Evolutionary conservation across 2,113 vertebrate genomes (phyloP).

Genomic region (Poeciliopsis occidentalis): DNA sequence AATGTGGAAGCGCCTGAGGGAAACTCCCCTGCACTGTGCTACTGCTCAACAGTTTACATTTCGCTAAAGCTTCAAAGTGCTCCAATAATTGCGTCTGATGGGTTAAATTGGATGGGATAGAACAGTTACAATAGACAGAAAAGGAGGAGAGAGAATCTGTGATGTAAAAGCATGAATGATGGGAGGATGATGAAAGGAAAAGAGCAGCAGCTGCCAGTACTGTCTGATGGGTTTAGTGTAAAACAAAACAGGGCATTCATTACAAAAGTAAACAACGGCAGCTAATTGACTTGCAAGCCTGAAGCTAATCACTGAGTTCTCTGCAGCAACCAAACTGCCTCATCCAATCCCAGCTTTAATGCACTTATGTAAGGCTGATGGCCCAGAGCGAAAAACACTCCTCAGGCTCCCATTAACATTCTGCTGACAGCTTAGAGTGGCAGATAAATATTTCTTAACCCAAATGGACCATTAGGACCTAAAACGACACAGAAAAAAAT

Average conservation of each 20-base stretch:
- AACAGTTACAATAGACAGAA: neutral
- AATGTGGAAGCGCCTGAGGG: slow-evolving; percentile 21
- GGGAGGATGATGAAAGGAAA: slow-evolving; percentile 11
- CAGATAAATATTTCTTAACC: neutral
- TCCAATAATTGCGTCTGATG: neutral
- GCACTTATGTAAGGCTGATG: slow-evolving; percentile 31
- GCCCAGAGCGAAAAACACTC: slow-evolving; percentile 15
- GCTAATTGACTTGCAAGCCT: slow-evolving; percentile 56
- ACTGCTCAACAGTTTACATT: slow-evolving; percentile 8
- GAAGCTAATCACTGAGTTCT: slow-evolving; percentile 43
- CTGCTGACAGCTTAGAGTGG: slow-evolving; percentile 1
- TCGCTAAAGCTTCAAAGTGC: neutral
- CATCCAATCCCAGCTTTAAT: slow-evolving; percentile 23
- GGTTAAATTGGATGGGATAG: neutral
- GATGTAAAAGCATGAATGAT: neutral
- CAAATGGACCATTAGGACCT: neutral
- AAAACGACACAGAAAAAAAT: neutral
- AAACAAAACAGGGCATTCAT: slow-evolving; percentile 54
- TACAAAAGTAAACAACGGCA: slow-evolving; percentile 45
- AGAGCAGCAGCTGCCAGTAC: slow-evolving; percentile 42
- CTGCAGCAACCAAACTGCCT: slow-evolving; percentile 8
- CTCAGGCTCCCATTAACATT: slow-evolving; percentile 16
- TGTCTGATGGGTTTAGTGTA: slow-evolving; percentile 27
- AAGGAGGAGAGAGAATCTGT: neutral
- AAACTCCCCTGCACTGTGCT: slow-evolving; percentile 44